Evolutionary conservation across 2,888 invertebrate species (phyloP).

Genomic region (Macrosiphum euphorbiae): DNA sequence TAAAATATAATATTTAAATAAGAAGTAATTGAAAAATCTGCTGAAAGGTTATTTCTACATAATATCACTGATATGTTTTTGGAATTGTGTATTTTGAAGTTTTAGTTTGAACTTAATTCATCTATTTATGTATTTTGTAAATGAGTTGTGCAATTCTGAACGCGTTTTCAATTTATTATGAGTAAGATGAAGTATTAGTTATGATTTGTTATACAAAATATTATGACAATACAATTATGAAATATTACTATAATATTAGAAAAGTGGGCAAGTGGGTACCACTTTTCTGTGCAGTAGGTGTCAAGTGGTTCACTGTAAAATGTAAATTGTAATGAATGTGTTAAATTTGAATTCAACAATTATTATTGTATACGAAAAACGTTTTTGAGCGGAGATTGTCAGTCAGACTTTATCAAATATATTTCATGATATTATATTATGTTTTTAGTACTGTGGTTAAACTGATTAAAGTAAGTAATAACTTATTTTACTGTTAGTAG

Average conservation of each 20-base stretch:
- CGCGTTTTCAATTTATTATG: background rate
- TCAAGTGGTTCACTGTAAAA: too few species aligned
- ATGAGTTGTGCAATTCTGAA: background rate
- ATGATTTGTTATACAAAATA: constrained; percentile 2
- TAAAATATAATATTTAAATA: background rate
- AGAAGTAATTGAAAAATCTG: background rate
- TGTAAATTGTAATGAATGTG: too few species aligned
- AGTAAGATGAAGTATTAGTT: background rate
- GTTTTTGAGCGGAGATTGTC: too few species aligned
- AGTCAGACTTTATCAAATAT: too few species aligned
- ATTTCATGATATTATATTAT: too few species aligned
- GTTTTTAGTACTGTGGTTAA: too few species aligned
- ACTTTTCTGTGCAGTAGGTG: too few species aligned
- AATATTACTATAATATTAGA: background rate
- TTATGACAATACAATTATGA: background rate
- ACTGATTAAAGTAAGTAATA: too few species aligned
- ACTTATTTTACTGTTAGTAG: too few species aligned
- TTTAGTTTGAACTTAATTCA: background rate
- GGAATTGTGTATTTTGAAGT: background rate
- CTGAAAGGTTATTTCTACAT: background rate
- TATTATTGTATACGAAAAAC: too few species aligned
- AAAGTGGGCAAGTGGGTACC: too few species aligned
- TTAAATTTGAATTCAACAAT: too few species aligned
- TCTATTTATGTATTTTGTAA: background rate
- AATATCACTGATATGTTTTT: background rate